Evolutionary conservation across 2,888 invertebrate genomes (phyloP), one percentile per base, ranked within the genome.

Genomic region (Erynnis tages): DNA sequence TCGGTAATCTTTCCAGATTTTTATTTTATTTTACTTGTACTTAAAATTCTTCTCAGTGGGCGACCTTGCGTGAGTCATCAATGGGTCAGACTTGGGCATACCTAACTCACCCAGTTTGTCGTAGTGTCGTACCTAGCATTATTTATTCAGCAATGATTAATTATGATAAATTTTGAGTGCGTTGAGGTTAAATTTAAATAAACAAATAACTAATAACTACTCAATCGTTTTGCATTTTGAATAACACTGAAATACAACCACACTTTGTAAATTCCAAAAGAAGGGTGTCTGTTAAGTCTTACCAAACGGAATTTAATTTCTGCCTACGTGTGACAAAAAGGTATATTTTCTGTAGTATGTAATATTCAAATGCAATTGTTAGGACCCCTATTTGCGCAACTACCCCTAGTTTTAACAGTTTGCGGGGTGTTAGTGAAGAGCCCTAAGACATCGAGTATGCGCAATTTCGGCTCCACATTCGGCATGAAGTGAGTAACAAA

Each of bases 291-390:
- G n/a, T 19, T 7, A 1, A 2, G 38, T 4, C 35, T 35, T 16
- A 43, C 21, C 27, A 35, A 35, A 27, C 43, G 44, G 23, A 44
- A 50, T 44, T 35, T 43, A 50, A 50, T 44, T 50, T 44, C 29
- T 35, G 50, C 50, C 41, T 13, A 50, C 43, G 43, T 43, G 27
- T 43, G 50, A 32, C 35, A 50, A 50, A 43, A 49, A 50, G 35
- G 50, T 50, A 44, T 50, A 50, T 50, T 44, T 44, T 50, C 50
- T 50, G 43, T 50, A 50, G 50, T 50, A 50, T 50, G 50, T 50
- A 50, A 50, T 50, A 50, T 50, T 50, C 50, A 50, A 50, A 50
- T 50, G 50, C 44, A 43, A 50, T 50, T 50, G 50, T 50, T 44
- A 35, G 43, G 43, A 50, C 50, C 50, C 50, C 50, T 50, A 44